Conservation (phyloP, 2,797 vertebrate genomes). For the Botia almorhae region DNA sequence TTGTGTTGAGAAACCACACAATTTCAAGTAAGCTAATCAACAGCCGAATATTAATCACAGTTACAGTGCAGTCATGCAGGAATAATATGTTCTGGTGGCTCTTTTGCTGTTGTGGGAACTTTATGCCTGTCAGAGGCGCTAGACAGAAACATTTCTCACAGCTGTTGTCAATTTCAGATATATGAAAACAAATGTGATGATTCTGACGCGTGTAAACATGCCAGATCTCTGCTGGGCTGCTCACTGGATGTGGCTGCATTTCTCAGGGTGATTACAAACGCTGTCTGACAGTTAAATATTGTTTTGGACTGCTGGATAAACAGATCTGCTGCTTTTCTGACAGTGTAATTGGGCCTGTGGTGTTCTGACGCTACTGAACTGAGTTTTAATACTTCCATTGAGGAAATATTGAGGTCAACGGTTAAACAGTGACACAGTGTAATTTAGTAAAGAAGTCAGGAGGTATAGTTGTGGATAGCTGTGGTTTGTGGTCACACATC, state of each 20-base stretch:
- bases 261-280: background rate
- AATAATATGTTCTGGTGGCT: background rate
- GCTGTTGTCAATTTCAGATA: background rate
- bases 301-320: constrained; percentile 3
- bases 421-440: background rate
- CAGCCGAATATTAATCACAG: constrained; percentile 7
- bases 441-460: background rate
- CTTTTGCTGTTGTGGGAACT: background rate
- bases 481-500: background rate
- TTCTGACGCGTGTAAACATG: background rate
- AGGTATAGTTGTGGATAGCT: background rate
- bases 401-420: background rate
- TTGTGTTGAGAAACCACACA: background rate
- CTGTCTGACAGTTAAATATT: constrained; percentile 14
- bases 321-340: background rate
- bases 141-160: background rate
- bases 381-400: background rate
- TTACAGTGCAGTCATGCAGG: background rate
- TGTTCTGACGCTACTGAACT: background rate
- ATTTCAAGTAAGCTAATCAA: constrained; percentile 3
- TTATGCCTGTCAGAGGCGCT: background rate
- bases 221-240: background rate
- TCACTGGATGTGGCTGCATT: background rate
- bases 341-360: background rate
- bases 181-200: constrained; percentile 16